Conservation (phyloP, 2,113 vertebrate genomes). For the Phodopus roborovskii region DNA sequence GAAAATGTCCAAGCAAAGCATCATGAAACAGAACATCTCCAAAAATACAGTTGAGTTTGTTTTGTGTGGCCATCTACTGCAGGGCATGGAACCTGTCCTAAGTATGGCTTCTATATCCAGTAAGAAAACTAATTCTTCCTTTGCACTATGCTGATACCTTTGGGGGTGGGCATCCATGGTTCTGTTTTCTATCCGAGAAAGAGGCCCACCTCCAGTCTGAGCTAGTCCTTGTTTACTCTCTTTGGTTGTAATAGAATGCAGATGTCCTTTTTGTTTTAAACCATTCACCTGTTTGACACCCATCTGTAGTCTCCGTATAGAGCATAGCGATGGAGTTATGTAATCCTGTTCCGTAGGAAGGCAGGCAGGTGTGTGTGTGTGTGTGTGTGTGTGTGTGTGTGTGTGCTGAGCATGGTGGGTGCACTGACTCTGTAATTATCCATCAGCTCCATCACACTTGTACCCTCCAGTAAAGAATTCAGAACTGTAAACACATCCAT, state of each 20-base stretch:
- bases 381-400: no score
- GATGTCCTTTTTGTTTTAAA: neutral
- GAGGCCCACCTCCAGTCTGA: neutral
- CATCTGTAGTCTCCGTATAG: accelerated
- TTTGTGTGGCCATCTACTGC: neutral
- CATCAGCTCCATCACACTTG: neutral
- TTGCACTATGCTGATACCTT: neutral
- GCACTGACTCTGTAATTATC: accelerated
- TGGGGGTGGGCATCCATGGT: neutral
- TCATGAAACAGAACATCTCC: neutral
- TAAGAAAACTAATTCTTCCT: neutral
- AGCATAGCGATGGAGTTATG: neutral
- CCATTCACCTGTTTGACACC: neutral
- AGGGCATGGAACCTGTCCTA: neutral
- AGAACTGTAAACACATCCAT: neutral
- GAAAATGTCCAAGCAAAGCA: no score
- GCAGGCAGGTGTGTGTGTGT: no score
- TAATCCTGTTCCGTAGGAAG: neutral
- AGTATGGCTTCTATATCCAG: neutral
- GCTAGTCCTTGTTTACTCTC: neutral
- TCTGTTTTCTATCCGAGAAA: conserved; percentile 23
- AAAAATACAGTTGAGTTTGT: no score
- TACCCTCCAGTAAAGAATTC: neutral
- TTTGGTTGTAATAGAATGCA: neutral
- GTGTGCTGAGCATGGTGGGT: accelerated